phyloP scores from a whole-genome alignment of 1,140 invertebrate genomes.

The Patella vulgata region DNA sequence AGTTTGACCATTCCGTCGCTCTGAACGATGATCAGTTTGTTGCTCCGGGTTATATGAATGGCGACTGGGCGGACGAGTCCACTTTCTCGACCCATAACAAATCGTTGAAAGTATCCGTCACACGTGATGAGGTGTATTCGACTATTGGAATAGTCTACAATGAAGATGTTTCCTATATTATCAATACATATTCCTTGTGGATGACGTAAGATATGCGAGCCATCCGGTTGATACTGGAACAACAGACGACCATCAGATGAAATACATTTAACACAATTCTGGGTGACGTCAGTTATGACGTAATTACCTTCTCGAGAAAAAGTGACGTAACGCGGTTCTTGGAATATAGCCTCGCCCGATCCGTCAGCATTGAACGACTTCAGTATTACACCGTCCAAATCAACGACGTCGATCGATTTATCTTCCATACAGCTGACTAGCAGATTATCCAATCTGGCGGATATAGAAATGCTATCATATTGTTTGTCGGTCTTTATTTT shows the following conservation, averaged over 20 bases:
- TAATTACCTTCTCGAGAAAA: conserved; percentile 43
- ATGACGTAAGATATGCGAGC: conserved; percentile 37
- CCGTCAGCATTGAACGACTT: conserved; percentile 34
- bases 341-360: conserved; percentile 33
- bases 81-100: conserved; percentile 47
- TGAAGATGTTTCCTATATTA: conserved; percentile 53
- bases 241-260: conserved; percentile 34
- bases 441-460: conserved; percentile 25
- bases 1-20: conserved; percentile 60
- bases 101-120: conserved; percentile 50
- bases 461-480: conserved; percentile 52
- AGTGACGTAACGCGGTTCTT: conserved; percentile 44
- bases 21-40: conserved; percentile 55
- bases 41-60: conserved; percentile 44
- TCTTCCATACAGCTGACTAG: conserved; percentile 46
- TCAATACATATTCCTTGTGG: conserved; percentile 56
- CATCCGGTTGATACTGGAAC: conserved; percentile 43
- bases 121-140: conserved; percentile 52
- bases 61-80: conserved; percentile 51
- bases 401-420: conserved; percentile 44
- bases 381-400: conserved; percentile 41
- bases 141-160: conserved; percentile 55
- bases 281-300: conserved; percentile 45
- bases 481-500: conserved; percentile 48
- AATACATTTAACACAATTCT: conserved; percentile 42